Evolutionary conservation across 2,113 vertebrate species (phyloP), one percentile per base, ranked within the genome.

Genomic region (Scalopus aquaticus): DNA sequence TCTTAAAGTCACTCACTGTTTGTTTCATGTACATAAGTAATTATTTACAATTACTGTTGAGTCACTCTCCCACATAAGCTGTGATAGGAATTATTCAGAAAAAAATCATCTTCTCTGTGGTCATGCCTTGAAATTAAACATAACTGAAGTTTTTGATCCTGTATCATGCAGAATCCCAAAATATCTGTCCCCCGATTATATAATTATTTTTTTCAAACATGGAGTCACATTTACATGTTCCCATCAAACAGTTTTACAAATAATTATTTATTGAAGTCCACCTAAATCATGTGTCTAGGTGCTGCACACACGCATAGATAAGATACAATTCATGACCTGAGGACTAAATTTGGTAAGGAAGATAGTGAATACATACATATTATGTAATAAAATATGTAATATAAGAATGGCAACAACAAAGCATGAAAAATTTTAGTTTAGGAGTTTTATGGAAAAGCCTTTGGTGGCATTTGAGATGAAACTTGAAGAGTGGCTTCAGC

Each of bases 1-100:
- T 74, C 65, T 93, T 64, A 28, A 60, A 88, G 51, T 84, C 65
- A 88, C 5, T 92, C 35, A 60, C 5, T 9, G 64, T 84, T 93
- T 69, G 26, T 70, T 96, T 85, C 39, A 51, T 15, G 62, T 77
- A 51, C 11, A 32, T 24, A 32, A 32, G 30, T 44, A 91, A 32
- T 84, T 67, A 42, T 28, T 91, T 92, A 44, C 24, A 86, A 51
- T 85, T 82, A 30, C 4, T 51, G n/a, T 20, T 89, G 86, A 93
- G 32, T 84, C 83, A 60, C 24, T 70, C 42, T 15, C 42, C 42
- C 39, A 77, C 49, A 44, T 24, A 65, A n/a, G 79, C 64, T 56
- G 69, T 72, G n/a, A 60, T 46, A 78, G 85, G 56, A 95, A 88
- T 89, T 93, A 85, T 51, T 93, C 65, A 85, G 69, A 95, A 74